Percentiles rank a stretch among this genome's conserved stretches.
Conservation (phyloP, 23 tunicate species). For the Diplosoma virens region DNA sequence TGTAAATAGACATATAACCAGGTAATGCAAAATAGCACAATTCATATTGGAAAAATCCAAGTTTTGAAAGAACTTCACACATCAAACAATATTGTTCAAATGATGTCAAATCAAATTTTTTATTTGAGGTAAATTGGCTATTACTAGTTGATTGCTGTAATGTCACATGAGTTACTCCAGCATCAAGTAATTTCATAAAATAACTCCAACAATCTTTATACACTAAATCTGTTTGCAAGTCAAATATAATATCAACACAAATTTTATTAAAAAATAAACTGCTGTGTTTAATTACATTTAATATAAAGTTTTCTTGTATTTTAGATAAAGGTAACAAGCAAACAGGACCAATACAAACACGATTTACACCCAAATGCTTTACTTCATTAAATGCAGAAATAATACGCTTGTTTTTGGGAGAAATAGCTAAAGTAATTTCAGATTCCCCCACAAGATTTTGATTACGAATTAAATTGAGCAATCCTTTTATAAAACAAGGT, state of each 20-base stretch:
- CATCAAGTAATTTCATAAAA: background rate
- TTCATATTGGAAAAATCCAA: constrained; percentile 12
- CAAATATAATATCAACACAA: background rate
- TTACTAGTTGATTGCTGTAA: background rate
- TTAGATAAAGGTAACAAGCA: no score
- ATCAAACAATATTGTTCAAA: background rate
- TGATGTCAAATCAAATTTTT: background rate
- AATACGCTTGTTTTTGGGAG: background rate
- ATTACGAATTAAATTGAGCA: no score
- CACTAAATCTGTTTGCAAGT: no score
- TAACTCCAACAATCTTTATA: no score
- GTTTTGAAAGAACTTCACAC: background rate
- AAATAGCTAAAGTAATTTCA: constrained; percentile 2
- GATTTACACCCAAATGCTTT: background rate
- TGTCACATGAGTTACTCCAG: constrained; percentile 2
- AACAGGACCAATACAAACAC: background rate
- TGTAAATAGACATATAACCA: background rate
- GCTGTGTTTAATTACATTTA: background rate
- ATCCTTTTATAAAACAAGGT: no score
- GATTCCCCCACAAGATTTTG: no score
- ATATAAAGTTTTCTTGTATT: no score
- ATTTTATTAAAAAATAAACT: background rate
- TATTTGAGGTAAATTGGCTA: background rate
- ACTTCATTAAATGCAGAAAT: background rate
- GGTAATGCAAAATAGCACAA: constrained; percentile 6